phyloP scores from a whole-genome alignment of 2,888 invertebrate species.

The Celastrina argiolus region DNA sequence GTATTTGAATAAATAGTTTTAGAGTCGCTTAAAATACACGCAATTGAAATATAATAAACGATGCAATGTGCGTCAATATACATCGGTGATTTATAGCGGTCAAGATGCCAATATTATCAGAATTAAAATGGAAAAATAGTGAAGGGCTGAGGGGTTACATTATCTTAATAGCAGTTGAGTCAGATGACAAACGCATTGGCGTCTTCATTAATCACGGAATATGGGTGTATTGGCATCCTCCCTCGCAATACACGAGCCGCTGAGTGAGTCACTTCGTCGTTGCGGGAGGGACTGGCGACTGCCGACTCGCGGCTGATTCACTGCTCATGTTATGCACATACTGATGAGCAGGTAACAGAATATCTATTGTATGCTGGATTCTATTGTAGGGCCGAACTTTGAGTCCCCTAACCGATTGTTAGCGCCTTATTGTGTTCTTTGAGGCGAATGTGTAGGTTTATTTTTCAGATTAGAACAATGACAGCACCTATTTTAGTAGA shows the following conservation, averaged over 20 bases:
- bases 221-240: conserved; percentile 52
- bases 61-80: not conserved
- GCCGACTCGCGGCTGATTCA: conserved; percentile 46
- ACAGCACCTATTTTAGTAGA: conserved; percentile 47
- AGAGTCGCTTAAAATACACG: not conserved
- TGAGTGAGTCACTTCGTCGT: conserved; percentile 40
- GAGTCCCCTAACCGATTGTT: conserved; percentile 67
- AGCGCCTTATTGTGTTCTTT: conserved; percentile 63
- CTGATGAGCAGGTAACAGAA: conserved; percentile 71
- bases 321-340: conserved; percentile 69
- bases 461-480: conserved; percentile 60
- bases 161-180: conserved; percentile 38
- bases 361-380: conserved; percentile 69
- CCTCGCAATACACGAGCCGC: conserved; percentile 32
- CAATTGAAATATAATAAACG: not conserved
- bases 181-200: conserved; percentile 44
- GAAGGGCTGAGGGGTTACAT: not conserved
- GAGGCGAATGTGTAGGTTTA: conserved; percentile 47
- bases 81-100: not conserved
- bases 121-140: not conserved
- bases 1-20: not conserved
- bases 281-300: conserved; percentile 43
- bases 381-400: conserved; percentile 70
- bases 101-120: conserved; percentile 10
- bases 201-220: conserved; percentile 52